Evolutionary conservation across 2,888 invertebrate genomes (phyloP), one percentile per base, ranked within the genome.

Genomic region (Polydrusus cervinus): DNA sequence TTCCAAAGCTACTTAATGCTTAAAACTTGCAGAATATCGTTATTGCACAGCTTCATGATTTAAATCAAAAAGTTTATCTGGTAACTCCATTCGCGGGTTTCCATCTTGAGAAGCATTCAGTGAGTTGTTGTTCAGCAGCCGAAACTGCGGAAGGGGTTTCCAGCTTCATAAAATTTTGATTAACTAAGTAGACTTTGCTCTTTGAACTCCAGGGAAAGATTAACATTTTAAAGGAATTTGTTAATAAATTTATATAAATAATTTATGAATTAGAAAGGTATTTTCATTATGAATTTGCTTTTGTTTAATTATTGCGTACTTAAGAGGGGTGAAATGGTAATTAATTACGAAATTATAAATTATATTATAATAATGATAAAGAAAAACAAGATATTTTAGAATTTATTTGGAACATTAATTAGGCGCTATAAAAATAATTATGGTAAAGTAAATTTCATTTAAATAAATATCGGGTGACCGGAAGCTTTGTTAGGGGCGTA

Each of bases 211-310:
- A 14, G 14, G 34, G n/a, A 9, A 7, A 14, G 30, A 55, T 55
- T 55, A 34, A 34, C 30, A 34, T 55, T 14, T 55, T 55, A 30
- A 55, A 34, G 55, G 14, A 55, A 14, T 34, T 30, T 34, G 34
- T 55, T 34, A 55, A 55, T 55, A 55, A 55, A 34, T 55, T 55
- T 55, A 30, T 34, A 34, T 55, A 34, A 30, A 14, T 55, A 14
- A 55, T 25, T 55, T 14, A 55, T 34, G 14, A 34, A 30, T 14
- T 10, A 14, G 14, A 55, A 55, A 34, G 55, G n/a, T 55, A n/a
- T 20, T 3, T 30, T 30, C 55, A 5, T 30, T 30, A 55, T 55
- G 13, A 55, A 55, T 55, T 55, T 55, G 5, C 30, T 5, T n/a
- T 25, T 25, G 53, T 13, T n/a, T 53, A 53, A 53, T 53, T 53